Base-by-base conservation (phyloP, 1,140 invertebrate genomes). In the Caenorhabditis brenneri region DNA sequence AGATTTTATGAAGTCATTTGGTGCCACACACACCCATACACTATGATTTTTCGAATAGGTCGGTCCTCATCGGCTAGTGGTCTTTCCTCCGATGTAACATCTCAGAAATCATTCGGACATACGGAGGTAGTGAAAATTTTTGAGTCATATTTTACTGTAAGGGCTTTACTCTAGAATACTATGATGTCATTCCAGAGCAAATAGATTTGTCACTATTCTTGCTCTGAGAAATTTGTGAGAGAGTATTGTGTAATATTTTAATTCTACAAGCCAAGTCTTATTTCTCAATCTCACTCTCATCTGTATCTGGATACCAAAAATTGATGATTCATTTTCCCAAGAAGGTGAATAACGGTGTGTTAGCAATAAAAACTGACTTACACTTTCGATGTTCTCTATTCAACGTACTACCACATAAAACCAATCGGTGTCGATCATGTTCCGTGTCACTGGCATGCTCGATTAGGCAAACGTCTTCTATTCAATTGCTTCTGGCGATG, bases 1-100 rank as follows among this genome's bases (percentile, higher is more conserved):
- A 74, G 65, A 74, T 74, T 74, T 74, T 74, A 74, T 74, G 65
- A 74, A 74, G 65, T 74, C 65, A 74, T 74, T 74, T 31, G 36
- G 65, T 74, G 65, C 65, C 65, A 74, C 65, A 74, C 60, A 65
- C 65, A 24, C 36, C 58, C 58, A 65, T 42, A 42, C 65, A 31
- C 65, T 74, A 74, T 74, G 65, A 74, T 74, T 74, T 74, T 74
- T 74, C 65, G 3, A 42, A 74, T 74, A 16, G 58, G 31, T 65
- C 58, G 10, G 58, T 36, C 29, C n/a, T n/a, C 19, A 10, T 15
- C 29, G 36, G n/a, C 65, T 74, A 24, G 65, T 39, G 65, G 33
- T 42, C 36, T 36, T 12, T 46, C 16, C 27, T 58, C 36, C 65
- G n/a, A 42, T 74, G 65, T 42, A 74, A 42, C 65, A 74, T 9